These are phyloP conservation scores for Drosophila ironensis DNA, from an alignment of 1,140 invertebrate genomes.

Conservation along the genomic window DNA sequence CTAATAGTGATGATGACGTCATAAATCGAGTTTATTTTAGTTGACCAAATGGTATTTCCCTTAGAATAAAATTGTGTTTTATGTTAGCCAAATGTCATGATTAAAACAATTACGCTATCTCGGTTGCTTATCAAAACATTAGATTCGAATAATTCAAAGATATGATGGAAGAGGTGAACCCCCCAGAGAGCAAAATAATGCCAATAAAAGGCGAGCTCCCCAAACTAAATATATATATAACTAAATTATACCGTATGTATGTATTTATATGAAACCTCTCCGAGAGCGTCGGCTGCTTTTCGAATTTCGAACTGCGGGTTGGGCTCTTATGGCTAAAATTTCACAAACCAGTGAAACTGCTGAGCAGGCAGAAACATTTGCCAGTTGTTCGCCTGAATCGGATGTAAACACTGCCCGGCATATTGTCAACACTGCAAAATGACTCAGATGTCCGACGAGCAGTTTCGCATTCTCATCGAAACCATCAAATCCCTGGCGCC, in stretches of 20 bases:
- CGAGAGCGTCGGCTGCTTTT: constrained; percentile 11
- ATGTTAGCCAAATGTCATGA: too few species aligned
- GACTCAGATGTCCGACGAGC: constrained; percentile 62
- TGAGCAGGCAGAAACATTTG: neutral
- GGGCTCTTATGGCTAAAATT: constrained; percentile 14
- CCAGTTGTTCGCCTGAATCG: constrained; percentile 11
- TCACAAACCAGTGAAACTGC: constrained; percentile 47
- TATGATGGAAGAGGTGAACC: neutral
- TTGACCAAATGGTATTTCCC: too few species aligned
- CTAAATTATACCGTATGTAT: too few species aligned
- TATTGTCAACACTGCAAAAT: too few species aligned
- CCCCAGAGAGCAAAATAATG: neutral
- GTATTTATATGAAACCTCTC: too few species aligned
- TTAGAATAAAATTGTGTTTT: too few species aligned
- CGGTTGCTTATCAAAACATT: neutral
- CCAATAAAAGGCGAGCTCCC: neutral
- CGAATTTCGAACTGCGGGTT: constrained; percentile 38
- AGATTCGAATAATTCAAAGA: neutral
- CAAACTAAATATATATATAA: neutral
- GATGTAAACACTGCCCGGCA: too few species aligned
- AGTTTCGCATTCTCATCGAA: constrained; percentile 63
- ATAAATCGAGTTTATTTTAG: too few species aligned
- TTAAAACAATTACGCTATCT: too few species aligned
- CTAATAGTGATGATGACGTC: too few species aligned
- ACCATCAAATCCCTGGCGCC: constrained; percentile 50